phyloP scores from a whole-genome alignment of 2,888 invertebrate genomes.

The Corbicula japonica region DNA sequence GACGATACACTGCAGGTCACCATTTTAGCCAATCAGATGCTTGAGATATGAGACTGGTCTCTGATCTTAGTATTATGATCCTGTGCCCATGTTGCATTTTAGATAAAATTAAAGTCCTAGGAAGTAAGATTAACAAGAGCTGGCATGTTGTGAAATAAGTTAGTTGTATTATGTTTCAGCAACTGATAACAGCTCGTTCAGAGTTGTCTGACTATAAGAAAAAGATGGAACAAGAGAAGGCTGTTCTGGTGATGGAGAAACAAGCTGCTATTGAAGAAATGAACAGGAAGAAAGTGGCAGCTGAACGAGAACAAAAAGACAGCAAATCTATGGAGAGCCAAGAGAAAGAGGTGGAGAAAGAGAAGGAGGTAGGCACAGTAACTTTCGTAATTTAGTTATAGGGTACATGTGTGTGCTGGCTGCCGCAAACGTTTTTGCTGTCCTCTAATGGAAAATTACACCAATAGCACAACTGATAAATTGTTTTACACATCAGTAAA shows the following conservation, averaged over 20 bases:
- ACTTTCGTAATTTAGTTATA: too few relatives aligned
- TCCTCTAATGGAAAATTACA: too few relatives aligned
- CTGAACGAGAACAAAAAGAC: conserved; percentile 1
- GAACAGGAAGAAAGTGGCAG: conserved; percentile 42
- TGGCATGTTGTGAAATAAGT: neutral
- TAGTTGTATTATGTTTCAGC: conserved; percentile 62
- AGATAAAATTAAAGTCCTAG: neutral
- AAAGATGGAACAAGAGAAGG: conserved; percentile 59
- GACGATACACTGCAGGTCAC: too few relatives aligned
- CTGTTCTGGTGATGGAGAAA: conserved; percentile 49
- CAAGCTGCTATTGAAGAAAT: conserved; percentile 38
- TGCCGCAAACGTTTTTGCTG: too few relatives aligned
- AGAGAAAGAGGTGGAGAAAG: neutral
- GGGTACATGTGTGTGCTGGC: too few relatives aligned
- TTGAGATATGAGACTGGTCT: too few relatives aligned
- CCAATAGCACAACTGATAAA: too few relatives aligned
- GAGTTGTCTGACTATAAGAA: conserved; percentile 67
- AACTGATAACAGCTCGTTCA: conserved; percentile 76
- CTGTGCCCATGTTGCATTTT: too few relatives aligned
- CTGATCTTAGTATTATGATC: too few relatives aligned
- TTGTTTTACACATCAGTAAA: too few relatives aligned
- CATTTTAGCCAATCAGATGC: too few relatives aligned
- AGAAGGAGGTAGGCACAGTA: neutral
- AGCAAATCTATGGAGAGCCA: neutral
- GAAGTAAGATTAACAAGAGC: neutral